These are phyloP conservation scores for Thamnophis elegans DNA, from an alignment of 2,797 vertebrate species.

Conservation along the genomic window DNA sequence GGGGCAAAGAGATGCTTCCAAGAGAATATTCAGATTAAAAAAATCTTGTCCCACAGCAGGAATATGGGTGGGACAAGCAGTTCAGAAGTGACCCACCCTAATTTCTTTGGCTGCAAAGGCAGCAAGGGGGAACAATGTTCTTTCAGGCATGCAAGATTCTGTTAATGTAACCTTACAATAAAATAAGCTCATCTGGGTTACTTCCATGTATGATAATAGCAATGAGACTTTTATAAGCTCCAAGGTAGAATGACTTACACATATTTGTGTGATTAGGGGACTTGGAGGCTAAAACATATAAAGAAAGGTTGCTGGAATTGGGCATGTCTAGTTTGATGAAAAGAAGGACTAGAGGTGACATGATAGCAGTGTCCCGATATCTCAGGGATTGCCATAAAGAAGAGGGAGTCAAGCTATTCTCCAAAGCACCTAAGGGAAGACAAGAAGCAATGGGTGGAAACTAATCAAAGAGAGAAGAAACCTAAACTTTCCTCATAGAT, in stretches of 20 bases:
- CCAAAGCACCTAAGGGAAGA: too few species aligned
- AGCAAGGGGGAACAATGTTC: too few species aligned
- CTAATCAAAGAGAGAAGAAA: too few species aligned
- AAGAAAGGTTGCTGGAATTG: too few species aligned
- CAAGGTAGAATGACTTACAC: background rate
- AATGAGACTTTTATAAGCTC: background rate
- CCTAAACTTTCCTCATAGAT: too few species aligned
- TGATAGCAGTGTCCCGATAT: too few species aligned
- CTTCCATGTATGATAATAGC: background rate
- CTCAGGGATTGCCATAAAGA: too few species aligned
- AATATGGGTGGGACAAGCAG: background rate
- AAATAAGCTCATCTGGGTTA: background rate
- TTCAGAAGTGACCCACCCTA: background rate
- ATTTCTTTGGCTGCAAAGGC: background rate
- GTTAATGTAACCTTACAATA: background rate
- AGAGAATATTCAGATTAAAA: background rate
- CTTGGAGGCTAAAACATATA: too few species aligned
- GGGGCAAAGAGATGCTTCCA: background rate
- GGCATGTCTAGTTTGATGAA: too few species aligned
- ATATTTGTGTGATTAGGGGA: background rate
- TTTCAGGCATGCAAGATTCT: background rate
- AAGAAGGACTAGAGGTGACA: too few species aligned
- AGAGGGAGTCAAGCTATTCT: too few species aligned
- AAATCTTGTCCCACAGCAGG: background rate
- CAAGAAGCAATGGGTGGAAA: too few species aligned